A percentile compares a stretch with the other conserved stretches of the same genome.
phyloP scores from a whole-genome alignment of 2,888 invertebrate species.

The Drosophila atroscutellata region DNA sequence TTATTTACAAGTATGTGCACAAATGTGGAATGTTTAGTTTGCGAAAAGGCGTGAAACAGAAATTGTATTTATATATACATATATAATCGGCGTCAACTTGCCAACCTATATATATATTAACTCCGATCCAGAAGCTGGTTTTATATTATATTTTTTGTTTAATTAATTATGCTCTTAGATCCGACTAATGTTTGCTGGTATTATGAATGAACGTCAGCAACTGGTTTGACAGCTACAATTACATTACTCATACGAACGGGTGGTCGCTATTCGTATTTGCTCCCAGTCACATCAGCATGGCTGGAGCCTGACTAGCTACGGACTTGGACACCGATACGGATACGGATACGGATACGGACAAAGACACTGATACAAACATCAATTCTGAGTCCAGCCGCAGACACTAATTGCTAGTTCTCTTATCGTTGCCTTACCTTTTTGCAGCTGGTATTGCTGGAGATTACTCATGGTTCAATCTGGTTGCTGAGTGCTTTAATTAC shows the following conservation, averaged over 20 bases:
- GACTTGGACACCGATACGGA: background rate
- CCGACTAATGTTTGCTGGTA: background rate
- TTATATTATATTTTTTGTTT: background rate
- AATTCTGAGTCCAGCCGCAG: background rate
- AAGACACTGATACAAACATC: background rate
- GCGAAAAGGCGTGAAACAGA: background rate
- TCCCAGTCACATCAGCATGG: background rate
- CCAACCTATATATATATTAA: background rate
- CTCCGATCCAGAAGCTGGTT: background rate
- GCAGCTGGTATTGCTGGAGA: constrained; percentile 23
- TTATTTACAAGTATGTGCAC: background rate
- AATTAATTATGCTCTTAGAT: background rate
- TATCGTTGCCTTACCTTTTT: constrained; percentile 4
- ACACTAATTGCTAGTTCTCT: constrained; percentile 53
- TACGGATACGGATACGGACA: background rate
- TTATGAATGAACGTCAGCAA: background rate
- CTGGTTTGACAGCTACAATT: constrained; percentile 22
- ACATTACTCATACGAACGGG: constrained; percentile 46
- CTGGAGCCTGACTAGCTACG: background rate
- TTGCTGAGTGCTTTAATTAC: constrained; percentile 73
- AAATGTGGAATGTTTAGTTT: background rate
- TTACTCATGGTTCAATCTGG: constrained; percentile 73
- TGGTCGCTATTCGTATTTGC: background rate
- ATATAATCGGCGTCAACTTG: background rate
- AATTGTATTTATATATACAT: background rate